Evolutionary conservation across 2,797 vertebrate genomes (phyloP), one percentile per base, ranked within the genome.

Genomic region (Aulostomus chinensis): DNA sequence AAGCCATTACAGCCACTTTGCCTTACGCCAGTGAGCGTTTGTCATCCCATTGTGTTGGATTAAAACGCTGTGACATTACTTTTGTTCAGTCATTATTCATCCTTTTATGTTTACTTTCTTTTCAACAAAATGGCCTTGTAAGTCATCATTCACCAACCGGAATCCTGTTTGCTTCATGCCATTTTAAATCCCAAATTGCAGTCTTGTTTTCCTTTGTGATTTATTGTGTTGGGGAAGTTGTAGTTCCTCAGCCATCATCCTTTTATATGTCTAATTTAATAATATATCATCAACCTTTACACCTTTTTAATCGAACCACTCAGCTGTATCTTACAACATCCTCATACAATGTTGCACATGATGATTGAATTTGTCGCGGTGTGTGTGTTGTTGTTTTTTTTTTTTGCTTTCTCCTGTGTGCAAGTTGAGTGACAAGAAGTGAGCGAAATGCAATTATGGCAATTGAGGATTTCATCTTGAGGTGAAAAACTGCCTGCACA

Each of bases 1-100:
- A 78, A 76, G 58, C 48, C 74, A 73, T 83, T 76, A 65, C 12
- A 56, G 58, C 22, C 51, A 57, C 66, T 75, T 74, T 76, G 56
- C 37, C 13, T 45, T 28, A 75, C 68, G 64, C 61, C 61, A 38
- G 35, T 25, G 48, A 56, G 29, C 42, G 24, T 83, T 86, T 74
- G 64, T 77, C 82, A 79, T 80, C 31, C 49, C 52, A 60, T 76
- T 74, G 69, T 68, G 46, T 46, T 2, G 48, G 33, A 57, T 78
- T 70, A 75, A 70, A 73, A 66, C 39, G 10, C 60, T 7, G 33
- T 10, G 10, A 58, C 58, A 74, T 76, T 60, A 68, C 48, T 32
- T 70, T 57, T 60, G 45, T 69, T 66, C 36, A 10, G 20, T 51
- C 59, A 54, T 80, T 68, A 59, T 70, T 81, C 59, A 68, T 58